These are phyloP conservation scores for Bembecia ichneumoniformis DNA, from an alignment of 2,888 invertebrate species.

Conservation along the genomic window DNA sequence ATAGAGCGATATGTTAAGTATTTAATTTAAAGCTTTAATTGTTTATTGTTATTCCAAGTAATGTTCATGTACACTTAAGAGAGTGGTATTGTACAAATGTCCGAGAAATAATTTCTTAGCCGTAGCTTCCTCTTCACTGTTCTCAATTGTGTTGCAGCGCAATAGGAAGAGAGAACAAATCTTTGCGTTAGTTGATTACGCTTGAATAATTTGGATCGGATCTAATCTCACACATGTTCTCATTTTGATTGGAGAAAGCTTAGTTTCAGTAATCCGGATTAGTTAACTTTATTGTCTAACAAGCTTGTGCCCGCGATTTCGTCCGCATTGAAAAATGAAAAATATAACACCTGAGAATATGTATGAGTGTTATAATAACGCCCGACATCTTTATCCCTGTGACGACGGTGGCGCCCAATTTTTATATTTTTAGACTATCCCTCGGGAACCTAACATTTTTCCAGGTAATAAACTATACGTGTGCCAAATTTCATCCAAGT, in stretches of 20 bases:
- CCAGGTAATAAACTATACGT: no score
- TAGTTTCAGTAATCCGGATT: slow-evolving; percentile 1
- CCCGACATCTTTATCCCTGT: no score
- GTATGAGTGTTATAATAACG: no score
- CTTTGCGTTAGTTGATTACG: slow-evolving; percentile 47
- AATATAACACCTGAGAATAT: no score
- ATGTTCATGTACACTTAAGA: not conserved
- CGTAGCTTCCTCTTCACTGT: slow-evolving; percentile 15
- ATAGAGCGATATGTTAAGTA: not conserved
- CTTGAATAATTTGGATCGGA: slow-evolving; percentile 39
- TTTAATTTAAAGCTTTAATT: no score
- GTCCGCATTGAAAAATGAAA: no score
- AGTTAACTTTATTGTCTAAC: not conserved
- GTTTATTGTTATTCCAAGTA: no score
- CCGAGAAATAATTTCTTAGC: not conserved
- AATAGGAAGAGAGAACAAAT: slow-evolving; percentile 30
- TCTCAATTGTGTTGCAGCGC: slow-evolving; percentile 34
- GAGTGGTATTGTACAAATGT: not conserved
- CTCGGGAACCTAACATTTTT: no score
- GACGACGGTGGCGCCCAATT: no score
- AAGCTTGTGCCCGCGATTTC: no score
- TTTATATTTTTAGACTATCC: no score
- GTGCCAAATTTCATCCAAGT: no score
- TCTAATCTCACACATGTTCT: slow-evolving; percentile 43
- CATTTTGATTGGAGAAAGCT: slow-evolving; percentile 50